Conservation (phyloP, 2,888 invertebrate species). For the Hydraecia micacea region DNA sequence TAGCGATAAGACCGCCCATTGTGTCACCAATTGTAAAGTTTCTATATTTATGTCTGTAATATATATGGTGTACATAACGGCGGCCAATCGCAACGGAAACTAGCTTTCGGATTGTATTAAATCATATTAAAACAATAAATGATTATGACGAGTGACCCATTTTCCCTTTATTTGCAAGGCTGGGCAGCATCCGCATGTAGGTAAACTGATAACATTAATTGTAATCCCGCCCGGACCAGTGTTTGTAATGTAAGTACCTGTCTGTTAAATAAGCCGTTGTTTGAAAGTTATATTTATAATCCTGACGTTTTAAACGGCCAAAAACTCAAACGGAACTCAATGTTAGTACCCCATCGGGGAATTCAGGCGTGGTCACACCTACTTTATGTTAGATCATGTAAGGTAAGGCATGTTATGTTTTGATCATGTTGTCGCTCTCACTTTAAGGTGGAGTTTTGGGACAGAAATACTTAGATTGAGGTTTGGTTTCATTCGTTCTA, state of each 20-base stretch:
- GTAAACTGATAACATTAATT: constrained; percentile 29
- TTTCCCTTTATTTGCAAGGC: constrained; percentile 22
- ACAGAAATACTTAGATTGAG: not conserved
- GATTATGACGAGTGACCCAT: constrained; percentile 25
- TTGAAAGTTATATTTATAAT: constrained; percentile 34
- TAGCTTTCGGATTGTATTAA: not conserved
- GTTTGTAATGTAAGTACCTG: constrained; percentile 24
- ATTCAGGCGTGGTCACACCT: no score
- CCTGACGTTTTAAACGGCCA: constrained; percentile 12
- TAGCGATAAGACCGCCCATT: no score
- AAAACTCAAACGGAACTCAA: not conserved
- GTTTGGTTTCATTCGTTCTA: not conserved
- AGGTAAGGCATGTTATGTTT: no score
- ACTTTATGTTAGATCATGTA: no score
- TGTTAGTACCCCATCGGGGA: not conserved
- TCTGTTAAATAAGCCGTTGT: constrained; percentile 35
- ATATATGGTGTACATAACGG: no score
- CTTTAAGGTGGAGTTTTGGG: not conserved
- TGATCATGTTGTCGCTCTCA: not conserved
- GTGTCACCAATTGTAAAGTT: no score
- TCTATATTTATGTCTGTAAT: no score
- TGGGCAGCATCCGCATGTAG: constrained; percentile 24
- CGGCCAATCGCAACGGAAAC: no score
- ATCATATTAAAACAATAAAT: constrained; percentile 14
- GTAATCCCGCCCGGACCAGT: constrained; percentile 27